Base-by-base conservation (phyloP, 2,797 vertebrate genomes). In the Heteromormyrus szaboi region DNA sequence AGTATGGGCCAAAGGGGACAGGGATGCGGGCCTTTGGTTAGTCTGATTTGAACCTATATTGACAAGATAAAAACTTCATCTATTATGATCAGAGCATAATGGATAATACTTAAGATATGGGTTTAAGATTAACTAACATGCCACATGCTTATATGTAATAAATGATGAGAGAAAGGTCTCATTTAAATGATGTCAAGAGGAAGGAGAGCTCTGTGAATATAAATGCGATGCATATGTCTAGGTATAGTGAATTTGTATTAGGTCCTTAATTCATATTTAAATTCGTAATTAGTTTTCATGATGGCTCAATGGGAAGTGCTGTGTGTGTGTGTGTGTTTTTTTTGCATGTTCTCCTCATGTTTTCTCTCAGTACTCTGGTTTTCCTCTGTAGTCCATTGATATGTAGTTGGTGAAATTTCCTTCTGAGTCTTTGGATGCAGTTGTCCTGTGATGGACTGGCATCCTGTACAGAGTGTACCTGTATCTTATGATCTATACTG, bases 1-100 rank as follows among this genome's bases (percentile, higher is more conserved):
- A 92, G 94, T 93, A 19, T 1, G 29, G 19, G 48, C 85, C 68
- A 46, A 76, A 87, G 19, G 46, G 29, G 33, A 12, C 56, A 46
- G n/a, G 41, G 54, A 48, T 7, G 33, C 4, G 25, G 86, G 14
- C 17, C 8, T 46, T 17, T 48, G 72, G 41, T 79, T 79, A 11
- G 48, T 11, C 12, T n/a, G n/a, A 56, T 62, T 11, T 22, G 19
- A 84, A 79, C 2, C 17, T 44, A 41, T 79, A 41, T 44, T 44
- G 72, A 79, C 37, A n/a, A 29, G 65, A 33, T 11, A 68, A 33
- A 44, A n/a, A 44, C 12, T 76, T 44, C 12, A 44, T 79, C 41
- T 79, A 79, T 79, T 79, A 41, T 79, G 72, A 2, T 79, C 37
- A 79, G 17, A 44, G 37, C 72, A n/a, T 44, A 79, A n/a, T 44